Evolutionary conservation across 2,113 vertebrate species (phyloP), one percentile per base, ranked within the genome.

Genomic region (Daubentonia madagascariensis): DNA sequence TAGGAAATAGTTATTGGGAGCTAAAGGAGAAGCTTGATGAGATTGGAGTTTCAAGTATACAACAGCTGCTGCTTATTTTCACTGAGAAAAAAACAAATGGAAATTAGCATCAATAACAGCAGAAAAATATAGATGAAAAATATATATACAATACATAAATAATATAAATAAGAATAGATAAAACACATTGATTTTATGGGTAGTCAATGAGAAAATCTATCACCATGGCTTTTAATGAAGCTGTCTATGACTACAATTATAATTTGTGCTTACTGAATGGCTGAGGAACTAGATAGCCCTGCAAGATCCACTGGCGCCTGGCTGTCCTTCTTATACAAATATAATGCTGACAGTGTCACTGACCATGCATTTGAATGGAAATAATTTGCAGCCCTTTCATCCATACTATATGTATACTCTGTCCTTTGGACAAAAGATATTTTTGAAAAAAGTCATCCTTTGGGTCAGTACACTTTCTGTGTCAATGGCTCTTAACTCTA

Each of bases 161-260:
- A 91, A 78, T 89, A 70, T 50, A 65, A 68, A 32, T 89, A 87
- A 61, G 76, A 73, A 61, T 76, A 92, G 83, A n/a, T 85, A 87
- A 94, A 97, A 32, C 43, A 67, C 50, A 17, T 30, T 65, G 40
- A 76, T 88, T 90, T 79, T 85, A 89, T 94, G 61, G 10, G 4
- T 86, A 68, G 40, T 89, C 25, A 52, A 11, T 61, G 8, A 88
- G 61, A 32, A 92, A 84, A 50, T 88, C 76, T 85, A 25, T 76
- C 68, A 40, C 17, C 5, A 30, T 65, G 75, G 30, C 6, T 65
- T 63, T 89, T 85, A 89, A 28, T 59, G 40, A 94, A 11, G 14
- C 18, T 57, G 9, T 75, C 28, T 70, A 65, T 57, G 32, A n/a
- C 25, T n/a, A 10, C 25, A 89, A 2, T 67, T 79, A 13, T 40